Evolutionary conservation across 1,140 invertebrate genomes (phyloP), one percentile per base, ranked within the genome.

Genomic region (Araneus ventricosus): DNA sequence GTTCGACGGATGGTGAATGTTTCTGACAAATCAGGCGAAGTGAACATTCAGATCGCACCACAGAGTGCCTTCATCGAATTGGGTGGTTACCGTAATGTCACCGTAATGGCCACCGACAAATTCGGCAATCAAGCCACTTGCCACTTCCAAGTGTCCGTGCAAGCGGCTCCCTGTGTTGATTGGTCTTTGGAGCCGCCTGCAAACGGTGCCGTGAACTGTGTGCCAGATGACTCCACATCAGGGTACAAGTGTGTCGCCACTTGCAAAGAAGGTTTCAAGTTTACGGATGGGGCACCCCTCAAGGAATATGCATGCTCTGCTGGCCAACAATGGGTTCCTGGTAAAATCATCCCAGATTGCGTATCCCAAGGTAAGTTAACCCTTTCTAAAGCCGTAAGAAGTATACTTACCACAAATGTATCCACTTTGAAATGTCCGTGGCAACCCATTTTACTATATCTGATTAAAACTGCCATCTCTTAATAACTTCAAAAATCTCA

Each of bases 111-210:
- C 0, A 97, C 97, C 0, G 99, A 99, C 95, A 97, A 97, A 94
- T 98, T 97, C 95, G 98, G 98, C 88, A 99, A 99, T 95, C 97
- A 97, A 94, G 98, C 98, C 22, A 96, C 97, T 61, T 99, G 99
- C 95, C 96, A 99, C 95, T 99, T 99, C 97, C 99, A 99, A 96
- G 98, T 98, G 2, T 95, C 95, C 0, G 95, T 96, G 10, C 98
- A 99, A 97, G 98, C 99, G 1, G 98, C 98, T 5, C 97, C 98
- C 24, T 99, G 99, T 95, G 98, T 98, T 1, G 97, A 98, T 95
- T 99, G 98, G 98, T 98, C 99, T 95, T 95, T 99, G 2, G 97
- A 97, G 95, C 96, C 97, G 27, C 98, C 99, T 7, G 97, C 97
- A 4, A 97, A 99, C 95, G 98, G 98, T 59, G 97, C 97, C 90